phyloP scores from a whole-genome alignment of 2,888 invertebrate genomes.

The Endotricha flammealis region DNA sequence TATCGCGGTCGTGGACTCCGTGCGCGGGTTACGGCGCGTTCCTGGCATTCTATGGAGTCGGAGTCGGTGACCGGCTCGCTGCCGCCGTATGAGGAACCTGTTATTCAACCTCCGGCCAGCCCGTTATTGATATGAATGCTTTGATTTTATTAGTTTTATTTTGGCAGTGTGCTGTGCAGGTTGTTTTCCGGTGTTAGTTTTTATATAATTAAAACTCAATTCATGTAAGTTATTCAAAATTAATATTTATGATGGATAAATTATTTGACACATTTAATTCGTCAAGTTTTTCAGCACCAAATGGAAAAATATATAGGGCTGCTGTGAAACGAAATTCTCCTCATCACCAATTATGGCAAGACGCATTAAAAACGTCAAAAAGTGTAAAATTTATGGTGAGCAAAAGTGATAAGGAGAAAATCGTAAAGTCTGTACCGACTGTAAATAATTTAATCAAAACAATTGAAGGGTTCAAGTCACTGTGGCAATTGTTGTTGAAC shows the following conservation, averaged over 20 bases:
- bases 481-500: constrained; percentile 20
- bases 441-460: constrained; percentile 28
- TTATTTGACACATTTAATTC: constrained; percentile 18
- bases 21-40: no score
- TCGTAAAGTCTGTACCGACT: constrained; percentile 25
- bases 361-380: constrained; percentile 6
- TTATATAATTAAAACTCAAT: no score
- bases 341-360: constrained; percentile 3
- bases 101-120: no score
- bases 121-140: no score
- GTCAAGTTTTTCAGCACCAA: constrained; percentile 8
- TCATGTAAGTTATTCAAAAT: no score
- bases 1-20: no score
- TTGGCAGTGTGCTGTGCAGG: no score
- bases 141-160: no score
- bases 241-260: constrained; percentile 17
- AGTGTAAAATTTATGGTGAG: constrained; percentile 8
- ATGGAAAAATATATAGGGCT: constrained; percentile 21
- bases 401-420: constrained; percentile 12
- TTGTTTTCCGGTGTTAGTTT: no score
- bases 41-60: no score
- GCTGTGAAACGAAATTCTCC: constrained; percentile 8
- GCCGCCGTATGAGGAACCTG: no score
- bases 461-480: constrained; percentile 23
- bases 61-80: no score